Conservation (phyloP, 2,113 vertebrate species). For the Chascanopsetta lugubris region DNA sequence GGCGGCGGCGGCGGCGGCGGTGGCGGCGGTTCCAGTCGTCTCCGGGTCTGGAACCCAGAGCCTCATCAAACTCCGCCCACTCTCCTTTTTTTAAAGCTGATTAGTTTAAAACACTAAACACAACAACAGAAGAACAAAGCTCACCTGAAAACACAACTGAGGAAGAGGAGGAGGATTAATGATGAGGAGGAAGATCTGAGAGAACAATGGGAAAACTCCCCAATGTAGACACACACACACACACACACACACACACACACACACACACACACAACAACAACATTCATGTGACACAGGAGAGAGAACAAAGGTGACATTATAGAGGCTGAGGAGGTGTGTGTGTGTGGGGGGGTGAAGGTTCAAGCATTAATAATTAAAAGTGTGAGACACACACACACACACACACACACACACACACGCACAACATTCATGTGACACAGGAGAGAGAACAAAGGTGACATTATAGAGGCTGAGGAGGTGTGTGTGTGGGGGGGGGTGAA, state of each 20-base stretch:
- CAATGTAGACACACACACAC: constrained; percentile 15
- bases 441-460: constrained; percentile 52
- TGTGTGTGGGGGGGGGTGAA: neutral
- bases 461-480: constrained; percentile 19
- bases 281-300: constrained; percentile 4
- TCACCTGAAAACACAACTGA: constrained; percentile 19
- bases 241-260: no score
- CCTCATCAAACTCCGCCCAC: no score
- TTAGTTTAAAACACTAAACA: constrained; percentile 33
- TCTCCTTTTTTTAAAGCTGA: no score
- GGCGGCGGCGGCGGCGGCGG: no score
- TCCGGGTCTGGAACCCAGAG: no score
- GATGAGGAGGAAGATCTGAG: constrained; percentile 21
- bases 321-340: constrained; percentile 19
- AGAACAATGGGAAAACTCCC: constrained; percentile 36
- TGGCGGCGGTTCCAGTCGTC: no score
- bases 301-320: constrained; percentile 52
- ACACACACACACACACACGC: no score
- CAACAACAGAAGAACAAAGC: constrained; percentile 42
- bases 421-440: no score
- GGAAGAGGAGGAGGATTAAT: constrained; percentile 32
- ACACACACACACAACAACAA: no score
- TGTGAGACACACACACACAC: no score
- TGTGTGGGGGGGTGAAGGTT: neutral
- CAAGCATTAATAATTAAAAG: constrained; percentile 69